Evolutionary conservation across 1,140 invertebrate genomes (phyloP).

Genomic region (Zelostemma sp.): DNA sequence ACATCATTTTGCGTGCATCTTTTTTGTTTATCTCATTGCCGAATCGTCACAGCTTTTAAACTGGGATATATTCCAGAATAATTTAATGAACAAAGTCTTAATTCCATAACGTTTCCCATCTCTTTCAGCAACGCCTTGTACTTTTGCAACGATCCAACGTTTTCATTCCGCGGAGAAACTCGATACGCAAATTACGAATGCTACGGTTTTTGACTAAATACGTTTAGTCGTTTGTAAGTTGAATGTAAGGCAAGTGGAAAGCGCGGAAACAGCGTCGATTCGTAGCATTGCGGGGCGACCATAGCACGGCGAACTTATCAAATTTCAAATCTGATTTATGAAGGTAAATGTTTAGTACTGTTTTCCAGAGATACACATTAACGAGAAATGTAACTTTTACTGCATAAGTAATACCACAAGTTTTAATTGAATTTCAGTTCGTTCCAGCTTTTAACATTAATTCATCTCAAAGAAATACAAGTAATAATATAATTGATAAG

Average conservation of each 20-base stretch:
- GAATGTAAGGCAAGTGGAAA: constrained; percentile 8
- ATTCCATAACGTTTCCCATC: too few species aligned
- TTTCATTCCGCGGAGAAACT: not conserved
- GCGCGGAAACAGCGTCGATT: constrained; percentile 12
- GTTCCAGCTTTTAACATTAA: constrained; percentile 1
- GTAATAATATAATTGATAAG: too few species aligned
- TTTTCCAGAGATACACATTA: constrained; percentile 17
- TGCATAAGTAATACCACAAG: constrained; percentile 6
- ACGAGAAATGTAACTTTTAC: constrained; percentile 20
- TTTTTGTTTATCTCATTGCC: not conserved
- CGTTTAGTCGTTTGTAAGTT: constrained; percentile 3
- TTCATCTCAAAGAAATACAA: constrained; percentile 16
- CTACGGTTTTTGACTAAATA: constrained; percentile 5
- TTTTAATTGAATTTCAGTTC: constrained; percentile 21
- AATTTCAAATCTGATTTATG: constrained; percentile 24
- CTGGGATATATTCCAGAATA: not conserved
- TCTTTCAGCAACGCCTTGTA: too few species aligned
- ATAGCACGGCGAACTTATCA: constrained; percentile 16
- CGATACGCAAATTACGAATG: not conserved
- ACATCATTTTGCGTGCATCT: not conserved
- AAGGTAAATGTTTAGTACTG: constrained; percentile 18
- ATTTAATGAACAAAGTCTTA: too few species aligned
- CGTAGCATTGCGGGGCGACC: constrained; percentile 6
- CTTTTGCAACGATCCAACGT: too few species aligned
- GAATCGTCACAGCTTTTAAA: not conserved